Base-by-base conservation (phyloP, 2,113 vertebrate genomes). In the Elgaria multicarinata region DNA sequence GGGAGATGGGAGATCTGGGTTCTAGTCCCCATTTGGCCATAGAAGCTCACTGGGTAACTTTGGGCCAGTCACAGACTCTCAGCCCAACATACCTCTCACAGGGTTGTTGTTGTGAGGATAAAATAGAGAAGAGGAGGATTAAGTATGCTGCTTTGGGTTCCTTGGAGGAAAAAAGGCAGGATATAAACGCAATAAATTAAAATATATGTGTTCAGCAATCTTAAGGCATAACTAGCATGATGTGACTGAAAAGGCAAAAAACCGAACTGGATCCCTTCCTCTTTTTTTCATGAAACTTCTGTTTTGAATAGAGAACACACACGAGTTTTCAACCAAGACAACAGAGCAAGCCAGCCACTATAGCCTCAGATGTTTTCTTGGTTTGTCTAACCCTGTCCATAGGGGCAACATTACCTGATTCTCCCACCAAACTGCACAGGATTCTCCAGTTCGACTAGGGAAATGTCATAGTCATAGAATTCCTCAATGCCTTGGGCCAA, bases 401-500 rank as follows among this genome's bases (percentile, higher is more conserved):
- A 55, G 26, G 7, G 22, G 3, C 71, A 50, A 50, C n/a, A 0
- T 42, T 78, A 98, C 98, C 98, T 97, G 90, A 97, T 96, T 3
- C 89, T 94, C 69, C 92, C 95, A 6, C 98, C 97, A 42, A 98
- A 92, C 0, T 91, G 92, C 88, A 98, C 96, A 42, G 90, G 96
- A 16, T 33, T 36, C 42, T 92, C 87, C 82, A 98, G 64, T 89
- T 96, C 93, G 2, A 98, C 81, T 69, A 98, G 92, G 64, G 98
- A 98, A 0, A 98, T 95, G 78, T 98, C 98, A 6, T 98, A 97
- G 36, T 98, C 98, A 0, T 98, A 98, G 94, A 98, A 98, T 92
- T 98, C 97, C 0, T 33, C 83, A 3, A 98, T 96, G 0, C 97
- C 97, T 91, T 96, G 97, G 66, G 86, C 16, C 89, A 6, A 77